A percentile compares a stretch with the other conserved stretches of the same genome.
phyloP scores from a whole-genome alignment of 1,140 invertebrate genomes.

The Laupala kohalensis region DNA sequence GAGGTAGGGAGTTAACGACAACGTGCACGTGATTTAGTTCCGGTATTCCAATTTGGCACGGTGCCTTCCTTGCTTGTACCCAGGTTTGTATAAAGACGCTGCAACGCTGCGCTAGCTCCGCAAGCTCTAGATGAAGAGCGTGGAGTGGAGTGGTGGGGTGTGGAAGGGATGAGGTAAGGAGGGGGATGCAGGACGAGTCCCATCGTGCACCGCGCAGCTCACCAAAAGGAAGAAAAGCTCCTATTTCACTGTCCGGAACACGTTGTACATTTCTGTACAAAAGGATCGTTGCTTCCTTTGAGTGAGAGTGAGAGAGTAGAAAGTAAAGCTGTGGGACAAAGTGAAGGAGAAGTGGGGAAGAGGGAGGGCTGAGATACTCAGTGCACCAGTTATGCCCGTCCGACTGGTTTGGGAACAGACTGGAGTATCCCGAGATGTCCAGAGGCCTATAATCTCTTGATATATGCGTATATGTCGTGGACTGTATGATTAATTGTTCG shows the following conservation, averaged over 20 bases:
- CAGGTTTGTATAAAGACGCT: background rate
- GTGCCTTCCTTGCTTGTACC: background rate
- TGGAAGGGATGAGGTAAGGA: too few relatives aligned
- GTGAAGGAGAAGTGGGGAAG: background rate
- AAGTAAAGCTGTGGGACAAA: background rate
- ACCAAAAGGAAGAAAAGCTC: background rate
- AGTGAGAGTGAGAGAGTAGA: background rate
- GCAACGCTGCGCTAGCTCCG: too few relatives aligned
- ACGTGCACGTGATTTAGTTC: background rate
- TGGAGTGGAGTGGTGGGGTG: too few relatives aligned
- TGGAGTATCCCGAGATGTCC: background rate
- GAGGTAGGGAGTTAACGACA: background rate
- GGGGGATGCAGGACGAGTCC: too few relatives aligned
- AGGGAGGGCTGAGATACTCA: too few relatives aligned
- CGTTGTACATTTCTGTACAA: background rate
- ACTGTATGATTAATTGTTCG: background rate
- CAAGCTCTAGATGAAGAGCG: too few relatives aligned
- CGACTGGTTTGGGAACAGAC: too few relatives aligned
- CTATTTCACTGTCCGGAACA: background rate
- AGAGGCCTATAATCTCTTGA: background rate
- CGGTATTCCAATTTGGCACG: background rate
- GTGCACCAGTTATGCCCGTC: too few relatives aligned
- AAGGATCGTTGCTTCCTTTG: too few relatives aligned
- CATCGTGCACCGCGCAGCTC: too few relatives aligned
- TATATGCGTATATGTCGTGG: background rate